Evolutionary conservation across 2,888 invertebrate species (phyloP), one percentile per base, ranked within the genome.

Genomic region (Cheilosia scutellata): DNA sequence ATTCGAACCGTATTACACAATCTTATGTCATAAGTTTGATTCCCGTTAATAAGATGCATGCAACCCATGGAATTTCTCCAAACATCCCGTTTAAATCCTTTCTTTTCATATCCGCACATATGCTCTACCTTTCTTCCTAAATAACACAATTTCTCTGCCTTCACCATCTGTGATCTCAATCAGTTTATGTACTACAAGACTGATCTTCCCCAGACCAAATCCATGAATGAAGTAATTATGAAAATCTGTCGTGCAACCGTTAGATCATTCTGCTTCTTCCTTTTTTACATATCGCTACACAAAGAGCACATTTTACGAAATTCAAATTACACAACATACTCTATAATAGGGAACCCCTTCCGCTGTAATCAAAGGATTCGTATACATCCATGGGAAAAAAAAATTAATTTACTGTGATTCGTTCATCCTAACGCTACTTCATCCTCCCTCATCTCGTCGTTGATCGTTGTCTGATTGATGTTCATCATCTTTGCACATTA

Each of bases 201-300:
- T 60, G 44, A 29, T 66, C 40, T 55, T 37, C 40, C 40, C 20
- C 27, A 60, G 13, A 62, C 1, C 5, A 9, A 60, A 65, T 66
- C 66, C 51, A 16, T 77, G 70, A 53, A 87, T 74, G 74, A 75
- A 82, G 72, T 82, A 87, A 87, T 87, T 87, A 88, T 86, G 76
- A 87, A 87, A 86, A 88, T 88, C 87, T 88, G 84, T 82, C 87
- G 72, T 63, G 51, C 13, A 68, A 87, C 88, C 88, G 88, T 87
- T 88, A 86, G 78, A 76, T 76, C 76, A 29, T 76, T 62, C 63
- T 80, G 76, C 68, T 58, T 51, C 57, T 31, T 47, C 31, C 42
- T 57, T 51, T 62, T 72, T 65, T 62, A 62, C 33, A 68, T 80
- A 66, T 79, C 79, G 71, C 76, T 58, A 62, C 47, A 84, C 65